Evolutionary conservation across 2,113 vertebrate genomes (phyloP).

Genomic region (Cryptoleucopteryx plumbea): DNA sequence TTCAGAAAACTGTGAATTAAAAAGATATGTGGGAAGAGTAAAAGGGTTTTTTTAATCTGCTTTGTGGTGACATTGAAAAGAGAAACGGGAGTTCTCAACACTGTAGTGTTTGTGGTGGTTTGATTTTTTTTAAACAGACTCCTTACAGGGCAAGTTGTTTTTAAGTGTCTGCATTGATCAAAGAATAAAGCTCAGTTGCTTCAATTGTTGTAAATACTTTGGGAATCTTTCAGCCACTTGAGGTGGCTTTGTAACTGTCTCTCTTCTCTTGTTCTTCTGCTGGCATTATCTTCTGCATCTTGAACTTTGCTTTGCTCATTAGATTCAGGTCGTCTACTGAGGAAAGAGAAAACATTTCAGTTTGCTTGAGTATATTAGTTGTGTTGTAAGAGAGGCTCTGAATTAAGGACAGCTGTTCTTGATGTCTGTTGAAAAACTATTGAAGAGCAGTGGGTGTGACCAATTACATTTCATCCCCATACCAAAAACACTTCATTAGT

Average conservation of each 20-base stretch:
- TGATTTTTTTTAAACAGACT: background rate
- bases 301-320: constrained; percentile 32
- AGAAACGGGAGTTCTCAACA: background rate
- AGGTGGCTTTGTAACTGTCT: background rate
- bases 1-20: background rate
- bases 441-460: background rate
- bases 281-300: background rate
- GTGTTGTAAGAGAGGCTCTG: background rate
- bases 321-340: background rate
- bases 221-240: constrained; percentile 14
- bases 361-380: background rate
- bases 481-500: background rate
- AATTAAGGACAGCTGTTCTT: background rate
- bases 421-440: background rate
- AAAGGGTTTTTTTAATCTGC: background rate
- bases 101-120: background rate
- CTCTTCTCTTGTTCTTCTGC: background rate
- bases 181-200: constrained; percentile 6
- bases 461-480: background rate
- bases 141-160: background rate
- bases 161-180: constrained; percentile 10
- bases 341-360: background rate
- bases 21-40: background rate
- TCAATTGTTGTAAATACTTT: constrained; percentile 5
- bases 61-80: background rate